phyloP scores from a whole-genome alignment of 1,140 invertebrate species.

The Drosophila miranda region DNA sequence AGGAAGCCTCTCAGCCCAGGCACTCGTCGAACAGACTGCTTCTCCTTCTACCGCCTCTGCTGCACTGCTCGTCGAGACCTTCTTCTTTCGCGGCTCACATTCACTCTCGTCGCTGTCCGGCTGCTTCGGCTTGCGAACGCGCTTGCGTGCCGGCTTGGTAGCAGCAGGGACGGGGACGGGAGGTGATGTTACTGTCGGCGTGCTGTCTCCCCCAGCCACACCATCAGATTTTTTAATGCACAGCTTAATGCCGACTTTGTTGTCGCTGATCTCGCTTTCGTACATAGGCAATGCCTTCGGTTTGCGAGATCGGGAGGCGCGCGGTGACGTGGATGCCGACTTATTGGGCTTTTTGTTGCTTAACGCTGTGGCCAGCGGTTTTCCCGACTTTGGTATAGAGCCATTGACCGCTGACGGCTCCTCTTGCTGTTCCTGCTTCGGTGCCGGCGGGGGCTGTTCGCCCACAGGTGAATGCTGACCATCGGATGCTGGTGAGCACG shows the following conservation, averaged over 20 bases:
- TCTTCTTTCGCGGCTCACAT: constrained; percentile 82
- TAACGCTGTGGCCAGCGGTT: constrained; percentile 63
- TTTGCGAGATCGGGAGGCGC: constrained; percentile 63
- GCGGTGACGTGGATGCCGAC: constrained; percentile 56
- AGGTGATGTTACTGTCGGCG: constrained; percentile 17
- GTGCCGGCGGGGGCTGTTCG: constrained; percentile 12
- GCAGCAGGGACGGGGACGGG: constrained; percentile 21
- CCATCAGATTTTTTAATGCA: constrained; percentile 85
- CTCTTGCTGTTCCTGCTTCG: constrained; percentile 19
- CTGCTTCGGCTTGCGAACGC: constrained; percentile 83
- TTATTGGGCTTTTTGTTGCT: constrained; percentile 73
- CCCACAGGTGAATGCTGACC: constrained; percentile 63
- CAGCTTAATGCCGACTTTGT: constrained; percentile 86
- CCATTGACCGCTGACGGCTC: constrained; percentile 60
- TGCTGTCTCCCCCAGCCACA: constrained; percentile 32
- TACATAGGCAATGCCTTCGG: constrained; percentile 77
- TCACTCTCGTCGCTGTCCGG: constrained; percentile 83
- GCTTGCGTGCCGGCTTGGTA: constrained; percentile 79
- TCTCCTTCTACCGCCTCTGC: constrained; percentile 66
- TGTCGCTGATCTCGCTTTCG: constrained; percentile 84
- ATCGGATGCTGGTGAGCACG: constrained; percentile 74
- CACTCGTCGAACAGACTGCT: constrained; percentile 83
- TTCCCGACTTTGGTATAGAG: constrained; percentile 78
- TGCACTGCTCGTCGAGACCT: constrained; percentile 38
- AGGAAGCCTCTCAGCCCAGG: constrained; percentile 86